Conservation (phyloP, 1,140 invertebrate species). For the Hormaphis cornu region DNA sequence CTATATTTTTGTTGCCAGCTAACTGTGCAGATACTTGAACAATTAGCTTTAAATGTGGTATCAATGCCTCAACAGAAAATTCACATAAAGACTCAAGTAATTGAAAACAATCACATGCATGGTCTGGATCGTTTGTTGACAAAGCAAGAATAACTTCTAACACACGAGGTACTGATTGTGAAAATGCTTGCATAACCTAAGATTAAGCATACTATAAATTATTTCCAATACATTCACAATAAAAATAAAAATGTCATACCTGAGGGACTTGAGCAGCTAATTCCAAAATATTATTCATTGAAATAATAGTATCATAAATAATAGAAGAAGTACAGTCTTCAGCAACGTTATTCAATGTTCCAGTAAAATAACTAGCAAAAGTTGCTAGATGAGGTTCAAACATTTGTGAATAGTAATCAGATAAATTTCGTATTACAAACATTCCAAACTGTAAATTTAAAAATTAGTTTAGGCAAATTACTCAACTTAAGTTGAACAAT, state of each 20-base stretch:
- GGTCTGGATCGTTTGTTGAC: slow-evolving; percentile 2
- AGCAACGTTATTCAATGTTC: neutral
- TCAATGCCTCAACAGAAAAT: slow-evolving; percentile 20
- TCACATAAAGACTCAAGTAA: slow-evolving; percentile 5
- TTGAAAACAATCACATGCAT: slow-evolving; percentile 15
- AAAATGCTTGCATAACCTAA: slow-evolving; percentile 15
- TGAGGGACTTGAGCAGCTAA: neutral
- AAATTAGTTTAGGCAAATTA: neutral
- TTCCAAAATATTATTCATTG: slow-evolving; percentile 24
- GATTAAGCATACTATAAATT: no score
- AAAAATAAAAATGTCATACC: neutral
- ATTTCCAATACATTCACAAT: no score
- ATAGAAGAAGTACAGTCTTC: neutral
- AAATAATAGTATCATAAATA: slow-evolving; percentile 3
- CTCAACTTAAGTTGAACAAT: neutral
- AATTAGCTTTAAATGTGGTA: slow-evolving; percentile 16
- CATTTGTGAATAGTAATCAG: slow-evolving; percentile 10
- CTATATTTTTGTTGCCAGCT: slow-evolving; percentile 2
- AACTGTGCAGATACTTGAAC: slow-evolving; percentile 25
- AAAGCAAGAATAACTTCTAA: slow-evolving; percentile 1
- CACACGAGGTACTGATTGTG: neutral
- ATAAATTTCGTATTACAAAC: slow-evolving; percentile 5
- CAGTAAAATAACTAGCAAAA: slow-evolving; percentile 4
- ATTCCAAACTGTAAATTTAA: slow-evolving; percentile 2
- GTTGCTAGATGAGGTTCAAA: slow-evolving; percentile 8